phyloP scores from a whole-genome alignment of 2,113 vertebrate genomes.

The Mobula hypostoma region DNA sequence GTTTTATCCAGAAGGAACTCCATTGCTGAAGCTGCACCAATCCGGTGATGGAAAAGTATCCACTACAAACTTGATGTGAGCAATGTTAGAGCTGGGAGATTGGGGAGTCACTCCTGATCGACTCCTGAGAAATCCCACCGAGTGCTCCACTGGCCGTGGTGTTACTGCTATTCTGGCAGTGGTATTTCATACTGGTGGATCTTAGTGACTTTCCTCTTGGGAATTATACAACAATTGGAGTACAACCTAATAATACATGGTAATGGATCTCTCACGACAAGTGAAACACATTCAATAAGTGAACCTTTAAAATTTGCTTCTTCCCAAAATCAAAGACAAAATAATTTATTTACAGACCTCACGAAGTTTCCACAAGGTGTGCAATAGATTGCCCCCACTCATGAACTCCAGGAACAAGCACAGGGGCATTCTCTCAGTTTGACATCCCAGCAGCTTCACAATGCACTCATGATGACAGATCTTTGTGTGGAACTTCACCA shows the following conservation, averaged over 20 bases:
- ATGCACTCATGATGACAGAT: slow-evolving; percentile 56
- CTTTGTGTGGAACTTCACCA: slow-evolving; percentile 50
- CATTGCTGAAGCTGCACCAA: neutral
- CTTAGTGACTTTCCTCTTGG: neutral
- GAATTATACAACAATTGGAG: neutral
- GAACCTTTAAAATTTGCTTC: neutral
- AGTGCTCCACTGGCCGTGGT: neutral
- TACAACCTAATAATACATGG: neutral
- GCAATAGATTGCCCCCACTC: slow-evolving; percentile 54
- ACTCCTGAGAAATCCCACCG: neutral
- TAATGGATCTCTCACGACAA: neutral
- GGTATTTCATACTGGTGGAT: too few species aligned
- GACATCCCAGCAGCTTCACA: slow-evolving; percentile 56
- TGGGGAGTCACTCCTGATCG: neutral
- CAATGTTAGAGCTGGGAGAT: neutral
- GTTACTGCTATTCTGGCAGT: neutral
- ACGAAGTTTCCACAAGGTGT: slow-evolving; percentile 54
- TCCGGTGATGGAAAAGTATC: neutral
- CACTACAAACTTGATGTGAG: neutral
- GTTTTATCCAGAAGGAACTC: too few species aligned
- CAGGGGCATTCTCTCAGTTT: slow-evolving; percentile 48
- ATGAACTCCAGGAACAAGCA: slow-evolving; percentile 52
- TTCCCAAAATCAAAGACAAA: neutral
- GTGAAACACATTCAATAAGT: neutral
- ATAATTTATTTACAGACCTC: slow-evolving; percentile 44